Evolutionary conservation across 2,113 vertebrate species (phyloP).

Genomic region (Lepisosteus oculatus): DNA sequence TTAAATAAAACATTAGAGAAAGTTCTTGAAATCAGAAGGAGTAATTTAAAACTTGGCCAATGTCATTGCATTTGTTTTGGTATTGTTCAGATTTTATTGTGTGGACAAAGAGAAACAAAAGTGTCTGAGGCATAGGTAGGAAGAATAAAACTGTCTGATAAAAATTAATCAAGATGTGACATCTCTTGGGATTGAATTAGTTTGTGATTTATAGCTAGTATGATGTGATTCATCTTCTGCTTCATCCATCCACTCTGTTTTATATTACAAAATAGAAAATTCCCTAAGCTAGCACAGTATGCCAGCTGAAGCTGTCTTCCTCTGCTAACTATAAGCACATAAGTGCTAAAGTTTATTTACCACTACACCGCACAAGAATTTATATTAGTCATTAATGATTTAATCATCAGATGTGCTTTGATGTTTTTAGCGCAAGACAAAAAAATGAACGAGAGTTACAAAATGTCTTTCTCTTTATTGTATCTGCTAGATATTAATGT

Average conservation of each 20-base stretch:
- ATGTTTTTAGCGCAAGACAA: no score
- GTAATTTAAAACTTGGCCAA: no score
- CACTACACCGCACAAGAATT: background rate
- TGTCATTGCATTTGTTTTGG: no score
- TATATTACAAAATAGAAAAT: background rate
- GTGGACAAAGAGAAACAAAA: no score
- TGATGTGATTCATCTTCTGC: constrained; percentile 3
- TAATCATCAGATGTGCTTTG: no score
- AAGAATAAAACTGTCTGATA: constrained; percentile 12
- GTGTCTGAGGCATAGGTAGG: background rate
- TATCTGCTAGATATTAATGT: no score
- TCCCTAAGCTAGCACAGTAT: background rate
- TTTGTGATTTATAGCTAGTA: constrained; percentile 24
- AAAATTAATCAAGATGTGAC: constrained; percentile 20
- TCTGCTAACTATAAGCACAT: background rate
- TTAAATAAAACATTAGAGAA: no score
- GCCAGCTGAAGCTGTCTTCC: background rate
- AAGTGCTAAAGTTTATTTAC: no score
- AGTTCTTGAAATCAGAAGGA: no score
- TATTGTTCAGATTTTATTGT: no score
- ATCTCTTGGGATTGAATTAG: constrained; percentile 17
- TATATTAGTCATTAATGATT: background rate
- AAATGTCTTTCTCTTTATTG: no score
- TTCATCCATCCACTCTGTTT: constrained; percentile 10
- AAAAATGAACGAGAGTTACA: no score